Base-by-base conservation (phyloP, 1,140 invertebrate species). In the Drosophila arizonae region DNA sequence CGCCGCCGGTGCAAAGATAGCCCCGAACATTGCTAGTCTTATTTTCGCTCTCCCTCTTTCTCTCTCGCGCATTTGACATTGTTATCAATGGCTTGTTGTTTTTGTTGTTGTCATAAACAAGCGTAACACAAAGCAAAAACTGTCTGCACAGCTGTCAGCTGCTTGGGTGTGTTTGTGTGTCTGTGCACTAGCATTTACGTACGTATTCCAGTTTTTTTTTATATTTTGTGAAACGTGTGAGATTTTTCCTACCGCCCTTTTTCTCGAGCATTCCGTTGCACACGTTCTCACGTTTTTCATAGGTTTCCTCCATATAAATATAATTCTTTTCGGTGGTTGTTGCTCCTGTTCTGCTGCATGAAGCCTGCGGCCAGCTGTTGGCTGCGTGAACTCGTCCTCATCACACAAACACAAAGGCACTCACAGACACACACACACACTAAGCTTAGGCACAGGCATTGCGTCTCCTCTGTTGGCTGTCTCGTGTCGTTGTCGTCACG, bases 141-240 rank as follows among this genome's bases (percentile, higher is more conserved):
- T 73, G 72, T 76, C 76, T 62, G 71, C 79, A 82, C 81, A 86
- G 82, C 82, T 86, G 81, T 76, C 81, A 82, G 82, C 81, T 86
- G 82, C 81, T 70, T 28, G 46, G 46, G 46, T 50, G 39, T 72
- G 52, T 82, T 60, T 75, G 69, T 77, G 70, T 52, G 71, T 26
- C 70, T 66, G 64, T 45, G 52, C 55, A 68, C 43, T 46, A 3
- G 9, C 43, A 50, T 11, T 21, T 24, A 50, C 55, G 62, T 67
- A 57, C 24, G 26, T 33, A 55, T 60, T 66, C 15, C 60, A 67
- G 39, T 61, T 43, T 48, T 24, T 24, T 43, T 55, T 41, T 54
- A 48, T 46, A 46, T 50, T 39, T 54, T 55, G 30, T 54, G 54
- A 50, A 79, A 68, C 58, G 76, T 71, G 70, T 76, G 64, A 74